These are phyloP conservation scores for Lophius americanus DNA, from an alignment of 2,797 vertebrate genomes.

Conservation along the genomic window DNA sequence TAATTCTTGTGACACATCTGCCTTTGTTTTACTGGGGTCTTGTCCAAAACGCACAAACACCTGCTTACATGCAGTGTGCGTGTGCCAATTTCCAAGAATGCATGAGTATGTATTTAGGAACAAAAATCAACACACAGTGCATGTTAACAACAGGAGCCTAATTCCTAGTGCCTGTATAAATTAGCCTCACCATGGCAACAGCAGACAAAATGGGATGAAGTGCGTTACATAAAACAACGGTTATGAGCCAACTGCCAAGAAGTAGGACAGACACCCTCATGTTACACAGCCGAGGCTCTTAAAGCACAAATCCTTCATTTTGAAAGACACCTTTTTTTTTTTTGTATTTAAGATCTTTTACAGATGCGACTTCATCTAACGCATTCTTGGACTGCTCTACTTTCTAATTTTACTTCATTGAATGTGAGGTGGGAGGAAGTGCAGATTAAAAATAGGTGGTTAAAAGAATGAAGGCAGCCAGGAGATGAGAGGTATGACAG, in stretches of 20 bases:
- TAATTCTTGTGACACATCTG: not conserved
- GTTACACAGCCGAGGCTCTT: constrained; percentile 53
- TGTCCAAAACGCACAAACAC: constrained; percentile 11
- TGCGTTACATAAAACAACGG: constrained; percentile 79
- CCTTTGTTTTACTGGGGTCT: constrained; percentile 10
- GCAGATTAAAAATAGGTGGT: constrained; percentile 29
- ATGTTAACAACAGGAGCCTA: constrained; percentile 68
- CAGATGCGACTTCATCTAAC: constrained; percentile 32
- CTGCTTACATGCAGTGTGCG: constrained; percentile 10
- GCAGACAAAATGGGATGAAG: constrained; percentile 76
- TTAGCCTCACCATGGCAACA: constrained; percentile 82
- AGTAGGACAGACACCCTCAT: constrained; percentile 68
- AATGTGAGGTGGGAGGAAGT: constrained; percentile 20
- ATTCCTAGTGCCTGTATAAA: constrained; percentile 79
- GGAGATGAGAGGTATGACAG: constrained; percentile 19
- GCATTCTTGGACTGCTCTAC: constrained; percentile 1
- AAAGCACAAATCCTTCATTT: constrained; percentile 38
- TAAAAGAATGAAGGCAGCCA: constrained; percentile 20
- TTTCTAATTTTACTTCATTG: constrained; percentile 22
- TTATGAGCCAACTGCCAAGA: constrained; percentile 71
- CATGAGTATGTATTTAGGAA: constrained; percentile 29
- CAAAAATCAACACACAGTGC: constrained; percentile 42
- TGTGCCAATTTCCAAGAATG: constrained; percentile 1
- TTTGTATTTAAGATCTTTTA: constrained; percentile 22
- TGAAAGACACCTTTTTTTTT: constrained; percentile 8